Percentiles rank a stretch among this genome's conserved stretches.
Conservation (phyloP, 2,888 invertebrate genomes). For the Agonopterix heracliana region DNA sequence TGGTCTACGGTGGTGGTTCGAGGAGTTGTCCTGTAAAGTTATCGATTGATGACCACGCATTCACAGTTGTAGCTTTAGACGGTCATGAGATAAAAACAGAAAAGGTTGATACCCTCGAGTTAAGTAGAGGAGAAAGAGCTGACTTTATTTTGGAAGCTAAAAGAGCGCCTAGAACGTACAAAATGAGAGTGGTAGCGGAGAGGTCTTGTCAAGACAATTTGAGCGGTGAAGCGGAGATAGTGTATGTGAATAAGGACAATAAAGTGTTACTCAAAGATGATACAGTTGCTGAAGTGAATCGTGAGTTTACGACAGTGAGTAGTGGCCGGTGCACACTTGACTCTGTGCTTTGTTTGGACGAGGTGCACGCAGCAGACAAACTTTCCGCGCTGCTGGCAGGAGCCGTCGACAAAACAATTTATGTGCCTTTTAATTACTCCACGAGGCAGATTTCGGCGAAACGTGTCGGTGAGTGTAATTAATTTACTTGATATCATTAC, state of each 20-base stretch:
- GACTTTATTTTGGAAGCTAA: conserved; percentile 84
- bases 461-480: conserved; percentile 54
- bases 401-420: conserved; percentile 75
- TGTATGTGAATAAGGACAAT: conserved; percentile 41
- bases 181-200: conserved; percentile 74
- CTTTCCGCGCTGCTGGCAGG: conserved; percentile 68
- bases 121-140: conserved; percentile 83
- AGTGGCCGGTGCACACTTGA: conserved; percentile 62
- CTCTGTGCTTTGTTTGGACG: conserved; percentile 74
- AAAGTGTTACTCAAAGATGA: conserved; percentile 52
- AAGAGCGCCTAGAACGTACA: conserved; percentile 74
- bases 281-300: conserved; percentile 28
- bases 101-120: conserved; percentile 71
- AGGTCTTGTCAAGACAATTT: conserved; percentile 65
- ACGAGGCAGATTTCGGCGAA: conserved; percentile 61
- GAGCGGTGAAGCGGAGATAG: conserved; percentile 73
- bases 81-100: conserved; percentile 79
- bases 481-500: neutral
- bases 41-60: conserved; percentile 78
- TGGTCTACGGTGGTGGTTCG: conserved; percentile 80
- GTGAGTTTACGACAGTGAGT: conserved; percentile 58
- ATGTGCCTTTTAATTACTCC: conserved; percentile 81
- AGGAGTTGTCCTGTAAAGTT: conserved; percentile 82
- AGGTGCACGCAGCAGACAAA: conserved; percentile 71
- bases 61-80: conserved; percentile 82